Evolutionary conservation across 1,140 invertebrate genomes (phyloP).

Genomic region (Melitaea cinxia): DNA sequence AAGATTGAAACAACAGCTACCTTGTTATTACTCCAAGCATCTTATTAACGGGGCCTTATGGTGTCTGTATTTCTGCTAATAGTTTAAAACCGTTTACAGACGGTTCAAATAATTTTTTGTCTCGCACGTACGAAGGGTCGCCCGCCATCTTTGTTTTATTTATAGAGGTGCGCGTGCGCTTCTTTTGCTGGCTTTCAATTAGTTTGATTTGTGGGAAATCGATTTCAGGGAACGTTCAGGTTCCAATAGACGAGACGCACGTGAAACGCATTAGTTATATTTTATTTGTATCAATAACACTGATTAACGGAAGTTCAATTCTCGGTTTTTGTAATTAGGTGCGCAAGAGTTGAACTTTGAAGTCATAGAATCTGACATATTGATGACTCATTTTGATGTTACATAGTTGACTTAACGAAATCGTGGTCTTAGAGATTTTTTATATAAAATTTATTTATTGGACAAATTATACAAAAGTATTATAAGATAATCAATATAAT

Average conservation of each 20-base stretch:
- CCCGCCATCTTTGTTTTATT: slow-evolving; percentile 63
- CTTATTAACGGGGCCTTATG: slow-evolving; percentile 29
- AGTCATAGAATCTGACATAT: neutral
- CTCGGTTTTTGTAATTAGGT: neutral
- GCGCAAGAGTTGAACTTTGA: neutral
- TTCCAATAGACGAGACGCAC: slow-evolving; percentile 9
- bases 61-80: slow-evolving; percentile 46
- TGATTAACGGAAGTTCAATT: neutral
- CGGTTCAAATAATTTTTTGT: slow-evolving; percentile 53
- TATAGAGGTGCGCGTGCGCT: slow-evolving; percentile 58
- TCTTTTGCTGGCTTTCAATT: slow-evolving; percentile 67
- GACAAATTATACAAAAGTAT: neutral
- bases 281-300: neutral
- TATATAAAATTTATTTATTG: no score
- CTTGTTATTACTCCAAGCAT: slow-evolving; percentile 26
- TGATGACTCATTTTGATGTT: neutral
- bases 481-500: neutral
- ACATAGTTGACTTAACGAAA: no score
- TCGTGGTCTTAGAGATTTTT: no score
- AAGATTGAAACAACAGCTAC: slow-evolving; percentile 7
- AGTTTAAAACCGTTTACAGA: slow-evolving; percentile 39
- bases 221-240: slow-evolving; percentile 59
- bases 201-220: slow-evolving; percentile 76
- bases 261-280: slow-evolving; percentile 26
- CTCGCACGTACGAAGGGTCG: slow-evolving; percentile 48